Conservation (phyloP, 2,888 invertebrate genomes). For the Plebejus anna region DNA sequence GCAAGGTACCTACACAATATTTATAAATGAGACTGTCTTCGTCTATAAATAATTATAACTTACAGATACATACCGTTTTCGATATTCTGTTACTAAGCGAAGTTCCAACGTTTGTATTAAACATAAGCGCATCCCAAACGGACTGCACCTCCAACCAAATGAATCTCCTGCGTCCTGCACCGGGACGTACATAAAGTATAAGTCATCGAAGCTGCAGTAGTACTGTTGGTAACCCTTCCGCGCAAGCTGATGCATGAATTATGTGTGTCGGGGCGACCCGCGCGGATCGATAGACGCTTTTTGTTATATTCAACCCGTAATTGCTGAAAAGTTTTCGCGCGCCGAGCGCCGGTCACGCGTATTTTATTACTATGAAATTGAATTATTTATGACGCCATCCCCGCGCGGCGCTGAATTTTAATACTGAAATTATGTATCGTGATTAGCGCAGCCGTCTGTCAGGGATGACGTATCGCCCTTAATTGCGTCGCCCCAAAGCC, state of each 20-base stretch:
- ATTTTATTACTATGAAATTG: slow-evolving; percentile 80
- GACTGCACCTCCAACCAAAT: slow-evolving; percentile 37
- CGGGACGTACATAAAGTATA: slow-evolving; percentile 65
- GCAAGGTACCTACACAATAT: not conserved
- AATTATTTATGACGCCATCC: slow-evolving; percentile 76
- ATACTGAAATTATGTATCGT: slow-evolving; percentile 69
- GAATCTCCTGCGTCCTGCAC: slow-evolving; percentile 25
- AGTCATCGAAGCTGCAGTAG: slow-evolving; percentile 67
- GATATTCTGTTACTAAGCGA: not conserved
- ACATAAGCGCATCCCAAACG: slow-evolving; percentile 37
- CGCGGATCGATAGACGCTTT: slow-evolving; percentile 65
- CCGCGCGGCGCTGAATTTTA: slow-evolving; percentile 72
- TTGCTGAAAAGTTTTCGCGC: slow-evolving; percentile 80
- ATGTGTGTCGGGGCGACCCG: slow-evolving; percentile 56
- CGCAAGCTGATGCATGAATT: slow-evolving; percentile 75
- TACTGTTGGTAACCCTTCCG: slow-evolving; percentile 64
- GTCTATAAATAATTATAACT: too few relatives aligned
- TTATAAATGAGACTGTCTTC: too few relatives aligned
- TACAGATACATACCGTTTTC: too few relatives aligned
- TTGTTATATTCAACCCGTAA: slow-evolving; percentile 77
- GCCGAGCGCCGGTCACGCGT: slow-evolving; percentile 75
- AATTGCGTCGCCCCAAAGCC: slow-evolving; percentile 76
- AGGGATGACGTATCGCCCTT: slow-evolving; percentile 76
- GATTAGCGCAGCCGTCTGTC: slow-evolving; percentile 54
- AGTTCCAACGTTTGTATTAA: slow-evolving; percentile 36